Evolutionary conservation across 2,797 vertebrate species (phyloP).

Genomic region (Loris lydekkerianus): DNA sequence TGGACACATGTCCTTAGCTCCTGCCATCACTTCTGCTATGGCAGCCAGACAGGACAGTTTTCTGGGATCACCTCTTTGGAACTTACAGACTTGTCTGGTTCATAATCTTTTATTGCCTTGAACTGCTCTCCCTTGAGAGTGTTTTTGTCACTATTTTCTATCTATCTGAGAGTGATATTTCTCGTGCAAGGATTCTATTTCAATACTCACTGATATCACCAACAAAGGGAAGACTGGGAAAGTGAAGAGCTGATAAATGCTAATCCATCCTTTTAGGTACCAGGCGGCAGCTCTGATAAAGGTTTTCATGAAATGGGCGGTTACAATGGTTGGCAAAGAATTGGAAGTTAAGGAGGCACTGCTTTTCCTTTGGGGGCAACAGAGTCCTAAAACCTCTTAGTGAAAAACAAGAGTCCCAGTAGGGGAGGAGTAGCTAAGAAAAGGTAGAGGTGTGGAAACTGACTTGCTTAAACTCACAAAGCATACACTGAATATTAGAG

Average conservation of each 20-base stretch:
- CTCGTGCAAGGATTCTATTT: background rate
- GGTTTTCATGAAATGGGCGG: background rate
- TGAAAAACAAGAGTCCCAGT: background rate
- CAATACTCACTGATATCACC: background rate
- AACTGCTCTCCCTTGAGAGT: background rate
- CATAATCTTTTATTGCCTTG: conserved; percentile 2
- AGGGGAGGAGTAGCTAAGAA: background rate
- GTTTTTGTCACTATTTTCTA: background rate
- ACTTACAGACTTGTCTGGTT: background rate
- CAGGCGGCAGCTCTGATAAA: conserved; percentile 3
- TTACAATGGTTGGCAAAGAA: background rate
- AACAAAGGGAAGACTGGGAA: conserved; percentile 2
- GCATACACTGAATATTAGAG: background rate
- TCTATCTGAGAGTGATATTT: background rate
- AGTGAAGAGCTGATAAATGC: conserved; percentile 1
- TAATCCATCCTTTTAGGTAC: background rate
- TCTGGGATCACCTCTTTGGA: background rate
- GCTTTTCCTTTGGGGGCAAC: background rate
- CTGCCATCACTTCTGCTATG: background rate
- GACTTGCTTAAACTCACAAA: conserved; percentile 7
- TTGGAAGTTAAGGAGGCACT: background rate
- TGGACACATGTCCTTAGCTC: background rate
- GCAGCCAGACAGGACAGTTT: background rate
- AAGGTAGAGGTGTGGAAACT: background rate
- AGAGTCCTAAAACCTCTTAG: background rate